Conservation (phyloP, 2,797 vertebrate species). For the Scomberomorus guttatus region DNA sequence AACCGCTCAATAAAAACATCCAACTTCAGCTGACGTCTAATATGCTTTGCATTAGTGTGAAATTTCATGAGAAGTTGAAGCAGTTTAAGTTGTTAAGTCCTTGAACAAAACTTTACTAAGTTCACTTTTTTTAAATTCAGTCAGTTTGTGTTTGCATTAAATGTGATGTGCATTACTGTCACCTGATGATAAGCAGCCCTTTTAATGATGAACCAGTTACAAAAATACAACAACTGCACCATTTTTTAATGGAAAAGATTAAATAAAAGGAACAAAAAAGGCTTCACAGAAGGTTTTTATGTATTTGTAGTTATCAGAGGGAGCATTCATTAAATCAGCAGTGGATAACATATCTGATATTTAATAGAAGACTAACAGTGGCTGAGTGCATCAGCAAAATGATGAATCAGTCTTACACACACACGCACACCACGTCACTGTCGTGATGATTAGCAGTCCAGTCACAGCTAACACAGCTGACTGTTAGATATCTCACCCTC, state of each 20-base stretch:
- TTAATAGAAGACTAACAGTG: constrained; percentile 8
- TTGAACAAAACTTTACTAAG: neutral
- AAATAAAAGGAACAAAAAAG: no score
- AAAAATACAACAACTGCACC: no score
- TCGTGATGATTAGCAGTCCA: constrained; percentile 58
- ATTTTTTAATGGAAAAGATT: no score
- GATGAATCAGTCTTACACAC: constrained; percentile 54
- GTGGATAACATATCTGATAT: constrained; percentile 19
- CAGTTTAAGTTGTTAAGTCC: neutral
- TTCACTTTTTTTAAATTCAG: neutral
- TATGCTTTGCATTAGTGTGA: neutral
- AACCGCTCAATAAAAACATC: constrained; percentile 22
- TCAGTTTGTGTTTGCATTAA: neutral
- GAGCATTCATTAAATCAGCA: constrained; percentile 2
- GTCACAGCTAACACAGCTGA: constrained; percentile 69
- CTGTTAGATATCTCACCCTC: constrained; percentile 70
- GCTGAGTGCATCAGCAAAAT: constrained; percentile 28
- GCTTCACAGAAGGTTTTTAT: neutral
- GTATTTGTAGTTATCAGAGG: neutral
- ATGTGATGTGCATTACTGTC: no score
- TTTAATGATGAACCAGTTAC: no score
- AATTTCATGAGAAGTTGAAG: constrained; percentile 2
- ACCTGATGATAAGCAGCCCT: no score
- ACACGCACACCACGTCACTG: constrained; percentile 47
- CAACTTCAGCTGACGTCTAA: constrained; percentile 26